phyloP scores from a whole-genome alignment of 1,140 invertebrate species.

The Neuroterus valhalla region DNA sequence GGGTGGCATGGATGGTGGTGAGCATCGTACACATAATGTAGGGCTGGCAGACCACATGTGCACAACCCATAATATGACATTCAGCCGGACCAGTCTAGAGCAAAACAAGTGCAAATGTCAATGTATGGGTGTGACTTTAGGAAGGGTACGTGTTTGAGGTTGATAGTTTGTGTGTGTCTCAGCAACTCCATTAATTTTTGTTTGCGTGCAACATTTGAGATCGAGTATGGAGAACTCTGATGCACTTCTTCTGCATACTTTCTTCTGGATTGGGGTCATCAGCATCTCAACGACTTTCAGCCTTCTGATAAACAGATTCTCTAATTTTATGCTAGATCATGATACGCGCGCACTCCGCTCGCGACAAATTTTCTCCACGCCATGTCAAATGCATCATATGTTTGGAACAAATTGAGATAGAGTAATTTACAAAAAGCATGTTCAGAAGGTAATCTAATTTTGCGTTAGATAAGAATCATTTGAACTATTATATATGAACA shows the following conservation, averaged over 20 bases:
- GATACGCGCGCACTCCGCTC: background rate
- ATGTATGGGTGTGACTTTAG: constrained; percentile 3
- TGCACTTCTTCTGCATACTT: background rate
- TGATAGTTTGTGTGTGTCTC: background rate
- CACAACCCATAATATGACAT: constrained; percentile 46
- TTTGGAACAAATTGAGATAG: no score
- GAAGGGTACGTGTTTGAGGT: background rate
- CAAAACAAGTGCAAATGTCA: background rate
- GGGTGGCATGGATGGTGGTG: background rate
- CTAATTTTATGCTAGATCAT: background rate
- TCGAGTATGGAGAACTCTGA: constrained; percentile 10
- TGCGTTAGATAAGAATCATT: no score
- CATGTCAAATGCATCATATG: no score
- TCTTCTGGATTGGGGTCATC: constrained; percentile 13
- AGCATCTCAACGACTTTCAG: constrained; percentile 8
- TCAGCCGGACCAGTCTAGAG: constrained; percentile 30
- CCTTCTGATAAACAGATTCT: constrained; percentile 25
- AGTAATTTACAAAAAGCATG: no score
- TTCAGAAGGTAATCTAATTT: no score
- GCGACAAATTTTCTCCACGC: background rate
- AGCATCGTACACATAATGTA: constrained; percentile 16
- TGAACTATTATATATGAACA: no score
- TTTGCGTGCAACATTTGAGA: no score
- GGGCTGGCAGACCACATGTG: constrained; percentile 72
- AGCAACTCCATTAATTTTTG: background rate